Percentiles rank a stretch among this genome's conserved stretches.
These are phyloP conservation scores for Percopsis transmontana DNA, from an alignment of 2,113 vertebrate species.

Conservation along the genomic window DNA sequence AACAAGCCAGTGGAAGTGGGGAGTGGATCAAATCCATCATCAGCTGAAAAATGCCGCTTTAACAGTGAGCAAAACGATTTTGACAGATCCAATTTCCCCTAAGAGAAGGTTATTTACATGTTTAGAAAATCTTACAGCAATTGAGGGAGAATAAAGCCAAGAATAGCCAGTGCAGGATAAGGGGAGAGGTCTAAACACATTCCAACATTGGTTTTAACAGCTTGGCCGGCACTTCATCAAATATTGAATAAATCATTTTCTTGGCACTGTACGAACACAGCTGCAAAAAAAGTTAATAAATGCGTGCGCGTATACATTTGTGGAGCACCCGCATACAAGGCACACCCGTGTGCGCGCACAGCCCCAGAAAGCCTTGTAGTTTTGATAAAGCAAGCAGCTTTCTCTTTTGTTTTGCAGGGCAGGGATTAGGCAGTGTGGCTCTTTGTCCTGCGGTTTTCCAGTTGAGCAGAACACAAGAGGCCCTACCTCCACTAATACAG, in stretches of 20 bases:
- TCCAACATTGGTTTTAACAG: conserved; percentile 68
- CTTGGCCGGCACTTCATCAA: conserved; percentile 73
- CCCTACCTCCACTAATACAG: conserved; percentile 77
- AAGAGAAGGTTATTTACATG: conserved; percentile 68
- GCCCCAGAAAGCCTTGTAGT: conserved; percentile 73
- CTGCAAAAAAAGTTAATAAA: conserved; percentile 53
- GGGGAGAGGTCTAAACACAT: conserved; percentile 57
- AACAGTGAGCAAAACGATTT: conserved; percentile 61
- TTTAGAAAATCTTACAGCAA: conserved; percentile 55
- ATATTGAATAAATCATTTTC: conserved; percentile 73
- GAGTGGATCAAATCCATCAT: conserved; percentile 63
- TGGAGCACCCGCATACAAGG: not conserved
- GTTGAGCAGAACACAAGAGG: conserved; percentile 79
- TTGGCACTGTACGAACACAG: conserved; percentile 70
- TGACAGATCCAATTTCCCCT: conserved; percentile 67
- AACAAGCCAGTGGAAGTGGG: conserved; percentile 40
- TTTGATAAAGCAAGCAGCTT: conserved; percentile 77
- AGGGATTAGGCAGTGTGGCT: conserved; percentile 73
- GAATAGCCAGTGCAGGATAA: conserved; percentile 9
- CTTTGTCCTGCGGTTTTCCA: conserved; percentile 77
- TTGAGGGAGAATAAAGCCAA: conserved; percentile 38
- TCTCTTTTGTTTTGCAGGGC: conserved; percentile 76
- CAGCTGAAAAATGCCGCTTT: conserved; percentile 49
- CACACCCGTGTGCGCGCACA: conserved; percentile 30
- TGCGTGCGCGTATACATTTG: conserved; percentile 8